These are phyloP conservation scores for Ommatoiulus sabulosus DNA, from an alignment of 2,888 invertebrate species.

Conservation along the genomic window DNA sequence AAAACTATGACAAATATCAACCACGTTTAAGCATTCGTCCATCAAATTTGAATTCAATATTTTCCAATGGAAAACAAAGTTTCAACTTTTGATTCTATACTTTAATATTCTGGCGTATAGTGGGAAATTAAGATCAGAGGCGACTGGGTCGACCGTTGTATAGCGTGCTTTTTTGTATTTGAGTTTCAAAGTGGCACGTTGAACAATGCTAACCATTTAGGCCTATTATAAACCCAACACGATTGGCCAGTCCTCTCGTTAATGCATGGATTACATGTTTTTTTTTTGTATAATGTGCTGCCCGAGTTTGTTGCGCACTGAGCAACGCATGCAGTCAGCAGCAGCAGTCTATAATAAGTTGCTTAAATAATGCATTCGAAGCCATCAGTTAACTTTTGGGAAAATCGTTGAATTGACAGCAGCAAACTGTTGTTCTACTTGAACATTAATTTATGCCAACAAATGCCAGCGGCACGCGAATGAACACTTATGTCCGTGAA, in stretches of 20 bases:
- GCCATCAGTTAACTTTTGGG: slow-evolving; percentile 31
- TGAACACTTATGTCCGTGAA: slow-evolving; percentile 46
- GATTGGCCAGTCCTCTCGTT: not conserved
- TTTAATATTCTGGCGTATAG: not conserved
- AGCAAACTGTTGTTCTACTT: slow-evolving; percentile 46
- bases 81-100: not conserved
- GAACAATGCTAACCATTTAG: not conserved
- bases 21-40: not conserved
- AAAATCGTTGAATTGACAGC: slow-evolving; percentile 38
- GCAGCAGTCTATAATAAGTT: slow-evolving; percentile 23
- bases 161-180: not conserved
- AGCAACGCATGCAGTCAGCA: not conserved
- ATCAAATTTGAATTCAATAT: not conserved
- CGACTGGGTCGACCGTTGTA: not conserved
- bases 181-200: not conserved
- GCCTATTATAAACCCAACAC: not conserved
- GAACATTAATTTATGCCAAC: slow-evolving; percentile 48
- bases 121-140: not conserved
- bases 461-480: slow-evolving; percentile 45
- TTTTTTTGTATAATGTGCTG: not conserved
- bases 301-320: not conserved
- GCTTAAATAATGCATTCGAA: slow-evolving; percentile 44
- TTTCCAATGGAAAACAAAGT: not conserved
- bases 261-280: not conserved
- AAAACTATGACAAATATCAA: not conserved